phyloP scores from a whole-genome alignment of 2,113 vertebrate genomes.

The Chaetura pelagica region DNA sequence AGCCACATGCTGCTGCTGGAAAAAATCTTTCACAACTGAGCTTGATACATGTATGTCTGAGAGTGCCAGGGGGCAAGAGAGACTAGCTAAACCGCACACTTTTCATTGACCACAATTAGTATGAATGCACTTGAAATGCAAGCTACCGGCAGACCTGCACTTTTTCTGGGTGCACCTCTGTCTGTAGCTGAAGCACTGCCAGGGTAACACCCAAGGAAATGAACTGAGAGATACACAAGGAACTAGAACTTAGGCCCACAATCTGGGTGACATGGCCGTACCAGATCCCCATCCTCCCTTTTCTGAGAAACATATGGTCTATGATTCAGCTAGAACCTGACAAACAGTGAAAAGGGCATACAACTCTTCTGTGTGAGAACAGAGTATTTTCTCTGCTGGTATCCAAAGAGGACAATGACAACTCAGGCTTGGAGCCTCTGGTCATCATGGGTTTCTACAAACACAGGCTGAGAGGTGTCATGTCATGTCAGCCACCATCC shows the following conservation, averaged over 20 bases:
- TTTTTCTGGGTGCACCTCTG: neutral
- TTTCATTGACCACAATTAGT: neutral
- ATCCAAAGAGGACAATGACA: neutral
- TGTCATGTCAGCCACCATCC: neutral
- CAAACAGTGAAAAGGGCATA: neutral
- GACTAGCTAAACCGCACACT: neutral
- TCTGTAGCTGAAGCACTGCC: neutral
- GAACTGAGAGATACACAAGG: neutral
- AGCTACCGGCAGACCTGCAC: neutral
- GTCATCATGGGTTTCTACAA: neutral
- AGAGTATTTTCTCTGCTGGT: neutral
- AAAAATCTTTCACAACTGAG: conserved; percentile 58
- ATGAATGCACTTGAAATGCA: neutral
- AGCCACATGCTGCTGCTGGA: conserved; percentile 27
- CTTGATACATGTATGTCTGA: neutral
- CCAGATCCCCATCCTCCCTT: neutral
- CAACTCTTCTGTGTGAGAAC: neutral
- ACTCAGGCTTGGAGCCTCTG: neutral
- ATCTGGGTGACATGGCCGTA: neutral
- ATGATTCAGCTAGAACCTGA: neutral
- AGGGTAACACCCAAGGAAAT: neutral
- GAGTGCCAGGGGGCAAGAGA: neutral
- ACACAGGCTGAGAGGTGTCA: neutral
- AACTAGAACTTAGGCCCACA: neutral
- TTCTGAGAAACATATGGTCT: neutral